A percentile compares a stretch with the other conserved stretches of the same genome.
These are phyloP conservation scores for Oryzias sinensis DNA, from an alignment of 2,797 vertebrate species.

Conservation along the genomic window DNA sequence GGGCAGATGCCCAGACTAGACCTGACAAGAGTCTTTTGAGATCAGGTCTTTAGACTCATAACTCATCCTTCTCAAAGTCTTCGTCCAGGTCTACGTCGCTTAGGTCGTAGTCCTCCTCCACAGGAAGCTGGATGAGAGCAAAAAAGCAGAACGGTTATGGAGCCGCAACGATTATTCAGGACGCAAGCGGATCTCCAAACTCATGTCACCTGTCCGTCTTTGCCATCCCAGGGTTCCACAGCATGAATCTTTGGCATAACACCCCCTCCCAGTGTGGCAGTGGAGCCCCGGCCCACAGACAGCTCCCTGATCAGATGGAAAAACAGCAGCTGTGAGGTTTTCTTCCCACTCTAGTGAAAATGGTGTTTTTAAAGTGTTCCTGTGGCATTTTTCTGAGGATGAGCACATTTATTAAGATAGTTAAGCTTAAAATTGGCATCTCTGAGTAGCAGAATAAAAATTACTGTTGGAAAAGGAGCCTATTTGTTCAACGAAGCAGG, in stretches of 20 bases:
- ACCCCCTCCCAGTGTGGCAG: slow-evolving; percentile 86
- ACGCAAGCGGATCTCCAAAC: not conserved
- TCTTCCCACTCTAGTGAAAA: not conserved
- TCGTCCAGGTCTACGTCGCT: slow-evolving; percentile 94
- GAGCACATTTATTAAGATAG: no score
- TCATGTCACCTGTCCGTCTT: slow-evolving; percentile 89
- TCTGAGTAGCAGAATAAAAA: no score
- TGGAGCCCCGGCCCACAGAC: slow-evolving; percentile 92
- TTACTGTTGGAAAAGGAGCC: no score
- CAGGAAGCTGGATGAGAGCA: slow-evolving; percentile 82
- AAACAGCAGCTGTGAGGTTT: slow-evolving; percentile 1
- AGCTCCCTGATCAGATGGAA: slow-evolving; percentile 80
- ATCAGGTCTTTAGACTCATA: slow-evolving; percentile 78
- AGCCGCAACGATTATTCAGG: not conserved
- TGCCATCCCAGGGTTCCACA: slow-evolving; percentile 91
- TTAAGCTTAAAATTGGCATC: not conserved
- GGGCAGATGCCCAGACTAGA: slow-evolving; percentile 46
- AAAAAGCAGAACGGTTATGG: not conserved
- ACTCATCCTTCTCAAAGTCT: slow-evolving; percentile 84
- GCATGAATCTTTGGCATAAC: slow-evolving; percentile 83
- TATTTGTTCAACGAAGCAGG: no score
- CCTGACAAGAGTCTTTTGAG: slow-evolving; percentile 26
- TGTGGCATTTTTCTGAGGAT: no score
- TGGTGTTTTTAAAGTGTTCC: no score
- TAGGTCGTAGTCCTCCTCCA: slow-evolving; percentile 94